These are phyloP conservation scores for Otis tarda DNA, from an alignment of 2,113 vertebrate genomes.

Conservation along the genomic window DNA sequence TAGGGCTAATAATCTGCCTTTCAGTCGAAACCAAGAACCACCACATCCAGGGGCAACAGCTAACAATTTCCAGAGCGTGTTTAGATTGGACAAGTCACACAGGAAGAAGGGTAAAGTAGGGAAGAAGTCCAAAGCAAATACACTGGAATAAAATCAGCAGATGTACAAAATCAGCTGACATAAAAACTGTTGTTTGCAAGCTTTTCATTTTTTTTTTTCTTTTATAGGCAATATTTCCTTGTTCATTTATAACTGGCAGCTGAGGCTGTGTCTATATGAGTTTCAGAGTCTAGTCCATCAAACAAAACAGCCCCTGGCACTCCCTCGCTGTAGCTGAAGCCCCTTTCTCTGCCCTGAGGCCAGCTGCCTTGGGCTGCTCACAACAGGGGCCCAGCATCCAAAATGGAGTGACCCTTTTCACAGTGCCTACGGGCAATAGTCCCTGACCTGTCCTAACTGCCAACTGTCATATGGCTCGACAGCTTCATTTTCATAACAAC, in stretches of 20 bases:
- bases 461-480: not conserved
- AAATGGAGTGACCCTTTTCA: not conserved
- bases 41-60: conserved; percentile 10
- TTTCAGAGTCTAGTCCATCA: not conserved
- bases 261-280: not conserved
- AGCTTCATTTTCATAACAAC: not conserved
- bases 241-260: not conserved
- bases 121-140: conserved; percentile 30
- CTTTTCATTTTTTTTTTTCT: not conserved
- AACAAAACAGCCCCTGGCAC: not conserved
- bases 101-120: conserved; percentile 32
- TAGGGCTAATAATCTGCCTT: conserved; percentile 10
- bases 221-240: not conserved
- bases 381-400: not conserved
- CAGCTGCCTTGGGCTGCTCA: not conserved
- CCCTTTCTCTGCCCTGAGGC: not conserved
- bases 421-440: not conserved
- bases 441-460: not conserved
- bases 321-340: not conserved
- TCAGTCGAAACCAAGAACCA: conserved; percentile 8
- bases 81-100: conserved; percentile 36
- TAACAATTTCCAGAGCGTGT: conserved; percentile 39
- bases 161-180: conserved; percentile 28
- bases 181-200: not conserved
- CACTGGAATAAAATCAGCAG: not conserved